Conservation (phyloP, 23 tunicate species). For the Styela plicata region DNA sequence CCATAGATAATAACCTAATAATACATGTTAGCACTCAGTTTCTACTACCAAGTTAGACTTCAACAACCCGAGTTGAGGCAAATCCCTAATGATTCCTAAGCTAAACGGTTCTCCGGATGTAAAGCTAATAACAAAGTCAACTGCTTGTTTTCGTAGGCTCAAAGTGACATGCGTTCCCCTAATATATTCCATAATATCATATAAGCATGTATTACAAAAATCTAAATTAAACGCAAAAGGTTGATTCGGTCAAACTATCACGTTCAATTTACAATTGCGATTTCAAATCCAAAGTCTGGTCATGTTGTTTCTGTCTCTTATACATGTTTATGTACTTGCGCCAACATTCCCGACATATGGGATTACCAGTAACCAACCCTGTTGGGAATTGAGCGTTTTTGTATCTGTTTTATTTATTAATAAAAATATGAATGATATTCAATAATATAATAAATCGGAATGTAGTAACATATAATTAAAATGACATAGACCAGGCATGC, state of each 20-base stretch:
- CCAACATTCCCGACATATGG: background rate
- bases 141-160: too few relatives aligned
- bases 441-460: background rate
- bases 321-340: background rate
- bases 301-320: background rate
- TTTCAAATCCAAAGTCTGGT: background rate
- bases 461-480: background rate
- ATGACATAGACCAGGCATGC: background rate
- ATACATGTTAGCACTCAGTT: too few relatives aligned
- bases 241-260: background rate
- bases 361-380: background rate
- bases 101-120: too few relatives aligned
- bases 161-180: too few relatives aligned
- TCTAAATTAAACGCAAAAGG: background rate
- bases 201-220: too few relatives aligned
- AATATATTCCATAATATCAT: too few relatives aligned
- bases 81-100: too few relatives aligned
- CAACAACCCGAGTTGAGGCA: too few relatives aligned
- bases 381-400: background rate
- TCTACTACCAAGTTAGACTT: too few relatives aligned
- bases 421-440: background rate
- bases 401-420: too few relatives aligned
- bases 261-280: background rate
- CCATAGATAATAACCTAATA: too few relatives aligned
- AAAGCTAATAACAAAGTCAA: too few relatives aligned